Conservation (phyloP, 2,888 invertebrate species). For the Hipparchia sbordonii region DNA sequence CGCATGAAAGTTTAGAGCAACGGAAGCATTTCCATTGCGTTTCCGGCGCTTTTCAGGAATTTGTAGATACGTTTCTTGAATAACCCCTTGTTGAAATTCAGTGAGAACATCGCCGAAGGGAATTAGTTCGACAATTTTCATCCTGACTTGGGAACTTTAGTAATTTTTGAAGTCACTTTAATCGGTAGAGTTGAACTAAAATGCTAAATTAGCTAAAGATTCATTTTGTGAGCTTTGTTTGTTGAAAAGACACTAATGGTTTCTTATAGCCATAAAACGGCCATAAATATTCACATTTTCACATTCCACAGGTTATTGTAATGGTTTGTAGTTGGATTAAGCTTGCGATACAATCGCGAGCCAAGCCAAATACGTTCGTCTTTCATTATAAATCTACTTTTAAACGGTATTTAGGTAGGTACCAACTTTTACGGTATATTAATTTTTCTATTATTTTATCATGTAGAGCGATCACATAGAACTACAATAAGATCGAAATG, state of each 20-base stretch:
- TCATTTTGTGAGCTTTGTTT: not conserved
- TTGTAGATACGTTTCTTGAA: too few species aligned
- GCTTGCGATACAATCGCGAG: constrained; percentile 14
- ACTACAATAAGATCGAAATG: too few species aligned
- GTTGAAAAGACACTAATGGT: constrained; percentile 1
- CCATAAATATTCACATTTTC: constrained; percentile 10
- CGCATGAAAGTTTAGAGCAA: too few species aligned
- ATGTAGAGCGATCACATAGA: too few species aligned
- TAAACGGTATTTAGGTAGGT: not conserved
- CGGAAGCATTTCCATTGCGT: too few species aligned
- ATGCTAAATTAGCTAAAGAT: not conserved
- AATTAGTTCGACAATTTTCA: too few species aligned
- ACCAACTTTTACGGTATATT: too few species aligned
- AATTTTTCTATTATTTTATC: too few species aligned
- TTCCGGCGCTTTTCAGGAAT: too few species aligned
- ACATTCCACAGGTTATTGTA: constrained; percentile 23
- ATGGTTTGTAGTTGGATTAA: constrained; percentile 4
- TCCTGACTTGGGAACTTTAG: not conserved
- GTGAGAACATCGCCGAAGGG: too few species aligned
- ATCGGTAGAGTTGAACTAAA: not conserved
- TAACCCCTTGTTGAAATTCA: too few species aligned
- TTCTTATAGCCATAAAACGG: constrained; percentile 13
- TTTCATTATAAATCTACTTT: constrained; percentile 14
- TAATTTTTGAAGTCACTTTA: not conserved
- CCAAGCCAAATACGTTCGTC: constrained; percentile 19